These are phyloP conservation scores for Carollia perspicillata DNA, from an alignment of 2,113 vertebrate species.

Conservation along the genomic window DNA sequence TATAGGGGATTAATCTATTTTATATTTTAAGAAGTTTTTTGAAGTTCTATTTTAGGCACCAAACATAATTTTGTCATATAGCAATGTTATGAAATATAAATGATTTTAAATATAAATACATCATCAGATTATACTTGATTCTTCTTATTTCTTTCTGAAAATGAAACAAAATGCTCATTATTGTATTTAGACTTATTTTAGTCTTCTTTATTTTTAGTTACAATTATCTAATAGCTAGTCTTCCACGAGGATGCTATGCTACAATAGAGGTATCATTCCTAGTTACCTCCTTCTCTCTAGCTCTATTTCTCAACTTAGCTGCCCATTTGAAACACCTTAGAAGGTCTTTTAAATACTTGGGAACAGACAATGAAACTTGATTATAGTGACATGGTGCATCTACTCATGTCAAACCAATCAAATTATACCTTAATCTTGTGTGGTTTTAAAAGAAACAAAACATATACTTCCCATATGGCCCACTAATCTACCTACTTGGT, in stretches of 20 bases:
- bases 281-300: neutral
- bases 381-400: neutral
- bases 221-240: neutral
- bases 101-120: neutral
- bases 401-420: neutral
- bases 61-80: neutral
- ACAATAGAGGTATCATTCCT: neutral
- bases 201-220: neutral
- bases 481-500: neutral
- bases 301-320: neutral
- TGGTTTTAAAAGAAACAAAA: neutral
- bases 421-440: neutral
- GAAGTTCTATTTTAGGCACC: neutral
- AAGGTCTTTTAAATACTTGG: neutral
- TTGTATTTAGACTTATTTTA: neutral
- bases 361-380: neutral
- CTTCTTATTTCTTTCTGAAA: neutral
- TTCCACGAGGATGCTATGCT: neutral
- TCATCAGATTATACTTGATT: neutral
- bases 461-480: neutral
- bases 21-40: neutral
- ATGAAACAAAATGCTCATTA: neutral
- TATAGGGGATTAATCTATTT: neutral
- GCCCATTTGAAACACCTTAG: neutral
- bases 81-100: neutral